Evolutionary conservation across 1,140 invertebrate genomes (phyloP).

Genomic region (Paraescarpia echinospica): DNA sequence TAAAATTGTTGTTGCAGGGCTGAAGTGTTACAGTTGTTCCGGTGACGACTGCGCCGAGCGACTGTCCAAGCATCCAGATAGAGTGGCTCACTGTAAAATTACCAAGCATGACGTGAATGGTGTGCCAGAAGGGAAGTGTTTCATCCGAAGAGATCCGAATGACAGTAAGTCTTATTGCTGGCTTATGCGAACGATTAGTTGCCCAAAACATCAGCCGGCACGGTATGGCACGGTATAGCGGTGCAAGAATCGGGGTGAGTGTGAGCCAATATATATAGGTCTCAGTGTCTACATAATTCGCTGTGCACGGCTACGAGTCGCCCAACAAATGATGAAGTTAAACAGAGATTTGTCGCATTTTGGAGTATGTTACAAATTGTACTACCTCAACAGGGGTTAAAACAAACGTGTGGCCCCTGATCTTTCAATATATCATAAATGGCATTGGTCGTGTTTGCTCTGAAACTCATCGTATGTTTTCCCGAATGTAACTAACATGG

Average conservation of each 20-base stretch:
- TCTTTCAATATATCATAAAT: too few relatives aligned
- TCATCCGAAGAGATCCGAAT: conserved; percentile 22
- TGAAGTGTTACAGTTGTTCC: conserved; percentile 17
- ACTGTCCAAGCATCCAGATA: neutral
- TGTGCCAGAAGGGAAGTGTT: conserved; percentile 10
- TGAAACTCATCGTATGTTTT: too few relatives aligned
- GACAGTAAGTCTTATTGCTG: neutral
- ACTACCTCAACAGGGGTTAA: too few relatives aligned
- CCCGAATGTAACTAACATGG: neutral
- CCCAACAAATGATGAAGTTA: too few relatives aligned
- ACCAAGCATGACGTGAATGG: neutral
- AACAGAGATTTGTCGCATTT: too few relatives aligned
- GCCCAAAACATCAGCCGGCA: neutral
- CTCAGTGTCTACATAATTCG: neutral
- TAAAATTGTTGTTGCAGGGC: neutral
- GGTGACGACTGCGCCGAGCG: conserved; percentile 9
- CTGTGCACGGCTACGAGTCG: too few relatives aligned
- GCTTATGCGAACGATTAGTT: neutral
- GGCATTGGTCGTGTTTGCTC: too few relatives aligned
- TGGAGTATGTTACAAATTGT: too few relatives aligned
- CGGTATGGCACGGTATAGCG: neutral
- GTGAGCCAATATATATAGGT: neutral
- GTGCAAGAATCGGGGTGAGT: neutral
- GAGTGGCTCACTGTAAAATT: neutral
- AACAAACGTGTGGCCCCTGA: too few relatives aligned